A percentile compares a stretch with the other conserved stretches of the same genome.
phyloP scores from a whole-genome alignment of 2,797 vertebrate species.

The Manis pentadactyla region DNA sequence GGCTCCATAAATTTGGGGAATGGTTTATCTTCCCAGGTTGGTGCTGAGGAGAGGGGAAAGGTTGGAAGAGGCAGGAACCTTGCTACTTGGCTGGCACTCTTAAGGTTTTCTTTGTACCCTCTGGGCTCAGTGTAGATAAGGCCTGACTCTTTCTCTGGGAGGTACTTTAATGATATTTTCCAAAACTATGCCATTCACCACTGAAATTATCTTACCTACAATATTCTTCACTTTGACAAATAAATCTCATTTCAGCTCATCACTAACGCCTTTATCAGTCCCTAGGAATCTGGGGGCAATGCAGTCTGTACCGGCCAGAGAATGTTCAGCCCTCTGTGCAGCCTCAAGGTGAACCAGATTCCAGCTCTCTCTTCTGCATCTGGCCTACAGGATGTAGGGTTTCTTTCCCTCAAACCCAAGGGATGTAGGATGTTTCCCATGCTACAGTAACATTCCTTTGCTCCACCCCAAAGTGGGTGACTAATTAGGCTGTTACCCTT shows the following conservation, averaged over 20 bases:
- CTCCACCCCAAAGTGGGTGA: neutral
- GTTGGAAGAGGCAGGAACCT: neutral
- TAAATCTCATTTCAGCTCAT: neutral
- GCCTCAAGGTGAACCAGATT: neutral
- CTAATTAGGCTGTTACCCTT: neutral
- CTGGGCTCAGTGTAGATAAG: neutral
- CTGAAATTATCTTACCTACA: neutral
- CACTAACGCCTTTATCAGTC: neutral
- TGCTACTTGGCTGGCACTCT: neutral
- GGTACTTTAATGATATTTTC: neutral
- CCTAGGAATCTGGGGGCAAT: neutral
- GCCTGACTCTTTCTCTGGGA: neutral
- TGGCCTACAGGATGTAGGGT: neutral
- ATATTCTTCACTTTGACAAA: neutral
- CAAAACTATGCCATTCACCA: neutral
- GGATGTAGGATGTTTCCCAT: neutral
- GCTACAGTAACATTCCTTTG: neutral
- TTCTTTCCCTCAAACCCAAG: neutral
- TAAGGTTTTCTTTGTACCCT: neutral
- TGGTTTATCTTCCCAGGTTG: neutral
- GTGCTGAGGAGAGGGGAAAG: neutral
- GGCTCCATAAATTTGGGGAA: neutral
- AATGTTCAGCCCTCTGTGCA: neutral
- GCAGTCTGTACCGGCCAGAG: neutral
- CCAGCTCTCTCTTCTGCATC: neutral